Evolutionary conservation across 2,797 vertebrate species (phyloP), one percentile per base, ranked within the genome.

Genomic region (Coregonus sp.): DNA sequence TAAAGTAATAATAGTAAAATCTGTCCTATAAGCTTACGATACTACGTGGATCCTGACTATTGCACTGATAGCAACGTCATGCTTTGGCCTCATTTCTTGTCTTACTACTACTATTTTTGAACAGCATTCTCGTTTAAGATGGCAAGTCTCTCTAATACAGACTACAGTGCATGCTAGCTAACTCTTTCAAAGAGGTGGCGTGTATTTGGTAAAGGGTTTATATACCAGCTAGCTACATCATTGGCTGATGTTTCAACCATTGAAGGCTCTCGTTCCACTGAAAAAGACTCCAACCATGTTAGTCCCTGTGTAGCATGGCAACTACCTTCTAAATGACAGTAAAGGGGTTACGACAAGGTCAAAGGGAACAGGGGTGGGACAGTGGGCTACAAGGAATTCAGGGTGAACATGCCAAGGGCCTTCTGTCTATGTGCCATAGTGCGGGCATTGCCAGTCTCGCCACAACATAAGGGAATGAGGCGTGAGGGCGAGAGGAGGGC

Each of bases 251-350:
- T 78, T 81, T 85, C 3, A 75, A 70, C 68, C 68, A 6, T 7
- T 29, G 73, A 7, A 65, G 75, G 54, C 6, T 77, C 40, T 68
- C 59, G 11, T 15, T 59, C 29, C 33, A 47, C 47, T 86, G 70
- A 18, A 80, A 87, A 85, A 87, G 12, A 79, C 76, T 86, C 94
- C 92, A 93, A 94, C 93, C 91, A 92, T 85, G 89, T 90, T 89
- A 91, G 92, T 92, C 90, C 87, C 92, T 81, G 86, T 90, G 85
- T 74, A 50, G 56, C 56, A 69, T 50, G 37, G n/a, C 72, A 74
- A 63, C 72, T 63, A 74, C 56, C 95, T 95, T 95, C 91, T 65
- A 73, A 76, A 75, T 75, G 73, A 82, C 75, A 80, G 80, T 72
- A 82, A 83, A 81, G 86, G 72, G 54, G 67, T 76, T 79, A 63